Base-by-base conservation (phyloP, 2,797 vertebrate genomes). In the Heteromormyrus szaboi region DNA sequence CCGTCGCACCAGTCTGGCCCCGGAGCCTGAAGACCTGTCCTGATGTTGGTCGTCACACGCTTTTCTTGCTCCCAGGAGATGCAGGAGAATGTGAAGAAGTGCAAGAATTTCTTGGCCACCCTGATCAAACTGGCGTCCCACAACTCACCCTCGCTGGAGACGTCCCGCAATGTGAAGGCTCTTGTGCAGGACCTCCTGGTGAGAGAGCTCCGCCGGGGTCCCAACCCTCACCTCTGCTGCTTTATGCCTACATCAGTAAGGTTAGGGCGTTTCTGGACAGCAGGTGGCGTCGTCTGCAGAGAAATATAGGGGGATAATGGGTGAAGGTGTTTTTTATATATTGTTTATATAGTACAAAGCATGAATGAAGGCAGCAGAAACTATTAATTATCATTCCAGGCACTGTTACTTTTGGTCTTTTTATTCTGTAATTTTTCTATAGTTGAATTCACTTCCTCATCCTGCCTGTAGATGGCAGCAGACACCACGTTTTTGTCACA, bases 71-170 rank as follows among this genome's bases (percentile, higher is more conserved):
- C 89, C 54, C 90, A 97, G 97, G 97, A 97, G 95, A 97, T 97
- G 96, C 97, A 97, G 92, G 97, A 98, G 92, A 97, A 97, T 90
- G 97, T 98, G 91, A 97, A 97, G 92, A 98, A 97, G 93, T 97
- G 96, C 92, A 97, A 97, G 93, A 98, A 98, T 92, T 98, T 97
- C 92, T 93, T 98, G 92, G 96, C 97, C 86, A 97, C 97, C 1
- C 94, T 98, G 79, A 97, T 98, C 93, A 98, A 98, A 92, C 95
- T 98, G 93, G 97, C 97, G 4, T 97, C 96, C 90, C 97, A 97
- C 93, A 97, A 97, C 90, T 97, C 96, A 83, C 97, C 97, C 0
- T 97, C 96, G 65, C 96, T 96, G 0, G 96, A 97, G 95, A 97
- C 97, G 0, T 97, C 97, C 89, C 96, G 95, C 88, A 98, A 98